Conservation (phyloP, 2,888 invertebrate species). For the Cephus rjabovi region DNA sequence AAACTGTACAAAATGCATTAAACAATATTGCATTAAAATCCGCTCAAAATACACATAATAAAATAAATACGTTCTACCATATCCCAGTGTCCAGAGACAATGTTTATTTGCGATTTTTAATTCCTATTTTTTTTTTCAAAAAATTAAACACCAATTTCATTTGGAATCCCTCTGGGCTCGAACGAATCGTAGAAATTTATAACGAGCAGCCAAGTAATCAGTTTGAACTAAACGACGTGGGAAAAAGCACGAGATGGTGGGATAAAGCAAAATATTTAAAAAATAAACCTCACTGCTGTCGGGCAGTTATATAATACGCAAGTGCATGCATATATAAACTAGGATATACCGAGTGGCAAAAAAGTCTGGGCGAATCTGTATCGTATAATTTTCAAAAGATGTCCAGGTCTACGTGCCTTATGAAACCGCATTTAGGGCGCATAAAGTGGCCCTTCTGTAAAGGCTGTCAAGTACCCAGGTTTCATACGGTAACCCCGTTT, state of each 20-base stretch:
- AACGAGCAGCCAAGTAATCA: neutral
- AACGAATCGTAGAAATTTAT: neutral
- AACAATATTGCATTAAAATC: neutral
- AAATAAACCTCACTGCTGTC: neutral
- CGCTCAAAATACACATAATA: neutral
- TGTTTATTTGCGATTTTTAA: no score
- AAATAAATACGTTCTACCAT: neutral
- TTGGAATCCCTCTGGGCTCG: neutral
- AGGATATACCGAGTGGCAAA: neutral
- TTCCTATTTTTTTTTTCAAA: no score
- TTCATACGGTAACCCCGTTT: neutral
- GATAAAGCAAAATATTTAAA: neutral
- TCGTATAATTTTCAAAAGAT: conserved; percentile 24
- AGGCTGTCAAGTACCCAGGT: conserved; percentile 26
- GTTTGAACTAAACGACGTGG: neutral
- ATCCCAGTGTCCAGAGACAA: no score
- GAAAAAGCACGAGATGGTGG: neutral
- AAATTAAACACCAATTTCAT: neutral
- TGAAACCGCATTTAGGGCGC: conserved; percentile 29
- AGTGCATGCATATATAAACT: neutral
- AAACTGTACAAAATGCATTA: neutral
- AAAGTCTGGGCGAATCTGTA: conserved; percentile 15
- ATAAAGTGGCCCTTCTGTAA: conserved; percentile 28
- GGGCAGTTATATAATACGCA: neutral
- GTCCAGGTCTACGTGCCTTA: neutral